Evolutionary conservation across 1,140 invertebrate species (phyloP).

Genomic region (Drosophila obscura): DNA sequence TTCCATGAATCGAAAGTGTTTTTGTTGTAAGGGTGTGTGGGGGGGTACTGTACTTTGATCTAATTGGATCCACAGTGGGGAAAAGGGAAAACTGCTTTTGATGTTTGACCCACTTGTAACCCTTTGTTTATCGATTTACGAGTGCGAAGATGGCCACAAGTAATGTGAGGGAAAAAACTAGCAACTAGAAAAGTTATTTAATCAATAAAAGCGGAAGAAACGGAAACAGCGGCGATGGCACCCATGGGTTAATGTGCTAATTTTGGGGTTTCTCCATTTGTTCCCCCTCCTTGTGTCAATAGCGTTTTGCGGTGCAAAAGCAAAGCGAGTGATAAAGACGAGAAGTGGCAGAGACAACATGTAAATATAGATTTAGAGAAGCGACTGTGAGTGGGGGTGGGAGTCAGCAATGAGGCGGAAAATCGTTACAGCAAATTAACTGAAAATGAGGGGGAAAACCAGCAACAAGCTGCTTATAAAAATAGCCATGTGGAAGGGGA

Average conservation of each 20-base stretch:
- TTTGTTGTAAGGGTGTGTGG: neutral
- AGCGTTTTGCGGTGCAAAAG: slow-evolving; percentile 42
- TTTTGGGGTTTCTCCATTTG: slow-evolving; percentile 34
- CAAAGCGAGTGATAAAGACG: slow-evolving; percentile 11
- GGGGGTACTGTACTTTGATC: slow-evolving; percentile 33
- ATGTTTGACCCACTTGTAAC: slow-evolving; percentile 36
- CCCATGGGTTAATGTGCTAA: slow-evolving; percentile 78
- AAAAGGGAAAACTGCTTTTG: slow-evolving; percentile 24
- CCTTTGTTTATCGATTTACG: slow-evolving; percentile 55
- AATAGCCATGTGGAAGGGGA: slow-evolving; percentile 22
- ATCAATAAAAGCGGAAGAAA: slow-evolving; percentile 52
- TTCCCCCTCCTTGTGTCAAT: slow-evolving; percentile 36
- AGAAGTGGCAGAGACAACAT: slow-evolving; percentile 36
- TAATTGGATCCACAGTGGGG: slow-evolving; percentile 54
- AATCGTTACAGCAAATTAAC: slow-evolving; percentile 78
- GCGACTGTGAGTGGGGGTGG: slow-evolving; percentile 37
- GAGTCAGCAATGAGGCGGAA: slow-evolving; percentile 64
- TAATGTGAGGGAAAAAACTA: neutral
- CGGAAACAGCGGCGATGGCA: slow-evolving; percentile 27
- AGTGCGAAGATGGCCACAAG: slow-evolving; percentile 18
- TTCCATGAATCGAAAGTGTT: slow-evolving; percentile 17
- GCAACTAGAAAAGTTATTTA: slow-evolving; percentile 62
- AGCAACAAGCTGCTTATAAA: slow-evolving; percentile 62
- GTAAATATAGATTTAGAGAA: slow-evolving; percentile 41
- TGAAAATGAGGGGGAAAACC: slow-evolving; percentile 54